Evolutionary conservation across 2,113 vertebrate genomes (phyloP), one percentile per base, ranked within the genome.

Genomic region (mouse (Mus musculus)): DNA sequence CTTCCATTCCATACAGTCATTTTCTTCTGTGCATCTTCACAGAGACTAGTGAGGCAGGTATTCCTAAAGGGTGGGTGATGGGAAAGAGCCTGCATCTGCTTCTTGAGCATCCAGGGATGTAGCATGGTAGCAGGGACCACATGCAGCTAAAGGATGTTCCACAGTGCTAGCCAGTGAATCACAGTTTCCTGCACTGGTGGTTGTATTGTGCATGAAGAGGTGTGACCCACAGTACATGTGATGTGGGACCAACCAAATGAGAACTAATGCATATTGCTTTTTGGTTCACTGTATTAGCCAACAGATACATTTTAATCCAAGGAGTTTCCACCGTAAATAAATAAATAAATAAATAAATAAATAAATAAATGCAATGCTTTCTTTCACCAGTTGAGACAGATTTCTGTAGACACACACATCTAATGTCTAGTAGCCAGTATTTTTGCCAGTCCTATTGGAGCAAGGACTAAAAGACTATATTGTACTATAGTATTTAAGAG

Each of bases 301-400:
- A 78, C 26, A 86, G 63, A 1, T 69, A 71, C 22, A n/a, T 82
- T 90, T 92, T 95, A 72, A 96, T 77, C 22, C 30, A 90, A 89
- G 67, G 39, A 69, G 59, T 91, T 80, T 5, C 12, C 71, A 71
- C 20, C 12, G 24, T 75, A 52, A 61, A 95, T 76, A 78, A 63
- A 72, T 67, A 30, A 59, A 92, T 85, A 84, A 49, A 93, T 65
- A 85, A 72, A 61, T 49, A 61, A 33, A 93, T 80, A 82, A 49
- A 56, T 49, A 72, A 42, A 90, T 75, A 86, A 59, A 54, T 26
- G 54, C n/a, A 52, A 75, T 77, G 17, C 24, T 69, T 80, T 54
- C 24, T 69, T 80, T 54, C 49, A 69, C 14, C 14, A 19, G 49
- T 88, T 54, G n/a, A 59, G 19, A 33, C 30, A 76, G 7, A 89